A percentile compares a stretch with the other conserved stretches of the same genome.
phyloP scores from a whole-genome alignment of 2,888 invertebrate genomes.

The Diplolepis rosae region DNA sequence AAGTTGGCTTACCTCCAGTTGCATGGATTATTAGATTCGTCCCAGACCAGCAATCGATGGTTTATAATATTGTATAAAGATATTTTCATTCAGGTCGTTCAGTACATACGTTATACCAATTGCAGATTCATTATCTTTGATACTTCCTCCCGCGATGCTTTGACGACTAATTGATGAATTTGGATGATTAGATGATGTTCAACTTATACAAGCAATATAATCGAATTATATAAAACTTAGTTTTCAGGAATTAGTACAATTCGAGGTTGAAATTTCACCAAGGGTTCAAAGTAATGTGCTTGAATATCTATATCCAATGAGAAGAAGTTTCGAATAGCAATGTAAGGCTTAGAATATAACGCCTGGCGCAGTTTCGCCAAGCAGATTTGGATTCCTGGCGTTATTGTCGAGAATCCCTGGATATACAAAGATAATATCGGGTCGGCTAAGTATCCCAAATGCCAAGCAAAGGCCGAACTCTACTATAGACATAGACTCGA shows the following conservation, averaged over 20 bases:
- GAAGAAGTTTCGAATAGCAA: constrained; percentile 20
- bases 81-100: constrained; percentile 8
- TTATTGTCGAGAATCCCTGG: constrained; percentile 35
- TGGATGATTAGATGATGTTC: background rate
- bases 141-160: background rate
- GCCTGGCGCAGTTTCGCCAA: constrained; percentile 23
- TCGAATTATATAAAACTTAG: constrained; percentile 6
- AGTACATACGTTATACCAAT: background rate
- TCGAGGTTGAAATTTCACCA: background rate
- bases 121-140: background rate
- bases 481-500: constrained; percentile 3
- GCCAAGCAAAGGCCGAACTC: constrained; percentile 33
- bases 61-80: constrained; percentile 48
- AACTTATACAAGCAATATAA: background rate
- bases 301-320: constrained; percentile 1
- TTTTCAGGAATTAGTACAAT: constrained; percentile 24
- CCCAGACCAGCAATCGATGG: constrained; percentile 52
- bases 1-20: constrained; percentile 60
- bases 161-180: background rate
- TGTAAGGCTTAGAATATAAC: constrained; percentile 32
- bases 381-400: constrained; percentile 31
- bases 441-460: constrained; percentile 33
- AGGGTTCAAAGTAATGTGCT: background rate
- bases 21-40: constrained; percentile 62
- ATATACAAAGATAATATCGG: constrained; percentile 37